Evolutionary conservation across 1,140 invertebrate species (phyloP).

Genomic region (Drosophila sechellia): DNA sequence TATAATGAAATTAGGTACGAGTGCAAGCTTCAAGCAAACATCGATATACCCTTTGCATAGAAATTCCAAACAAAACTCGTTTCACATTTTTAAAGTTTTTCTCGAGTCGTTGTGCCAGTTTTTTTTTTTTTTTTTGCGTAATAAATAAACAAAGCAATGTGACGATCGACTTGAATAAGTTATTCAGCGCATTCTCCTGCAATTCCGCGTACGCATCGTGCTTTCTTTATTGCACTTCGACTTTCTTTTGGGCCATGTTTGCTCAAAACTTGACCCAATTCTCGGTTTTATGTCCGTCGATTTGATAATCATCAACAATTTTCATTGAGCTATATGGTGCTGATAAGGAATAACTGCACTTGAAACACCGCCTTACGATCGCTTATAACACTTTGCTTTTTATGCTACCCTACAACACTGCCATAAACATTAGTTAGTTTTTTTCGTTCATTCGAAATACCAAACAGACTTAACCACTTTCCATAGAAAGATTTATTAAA

Average conservation of each 20-base stretch:
- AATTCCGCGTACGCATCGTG: slow-evolving; percentile 26
- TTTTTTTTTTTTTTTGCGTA: slow-evolving; percentile 66
- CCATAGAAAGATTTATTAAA: slow-evolving; percentile 5
- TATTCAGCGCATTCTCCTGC: slow-evolving; percentile 22
- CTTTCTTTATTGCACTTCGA: slow-evolving; percentile 39
- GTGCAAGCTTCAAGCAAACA: background rate
- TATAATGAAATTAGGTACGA: too few species aligned
- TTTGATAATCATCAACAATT: slow-evolving; percentile 21
- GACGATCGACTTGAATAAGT: slow-evolving; percentile 22
- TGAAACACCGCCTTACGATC: slow-evolving; percentile 3
- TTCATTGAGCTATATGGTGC: slow-evolving; percentile 15
- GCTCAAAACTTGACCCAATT: slow-evolving; percentile 51
- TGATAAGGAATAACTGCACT: slow-evolving; percentile 32
- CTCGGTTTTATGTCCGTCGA: slow-evolving; percentile 1
- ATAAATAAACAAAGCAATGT: slow-evolving; percentile 38
- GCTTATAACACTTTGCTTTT: slow-evolving; percentile 12
- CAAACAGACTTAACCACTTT: background rate
- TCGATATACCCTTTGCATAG: slow-evolving; percentile 5
- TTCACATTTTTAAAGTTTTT: slow-evolving; percentile 55
- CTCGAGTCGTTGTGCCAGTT: slow-evolving; percentile 59
- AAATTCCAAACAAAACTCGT: slow-evolving; percentile 49
- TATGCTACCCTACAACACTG: background rate
- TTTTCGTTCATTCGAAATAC: background rate
- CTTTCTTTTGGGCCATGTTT: slow-evolving; percentile 38
- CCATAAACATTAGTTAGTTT: background rate